Evolutionary conservation across 2,113 vertebrate species (phyloP).

Genomic region (Antechinus flavipes): DNA sequence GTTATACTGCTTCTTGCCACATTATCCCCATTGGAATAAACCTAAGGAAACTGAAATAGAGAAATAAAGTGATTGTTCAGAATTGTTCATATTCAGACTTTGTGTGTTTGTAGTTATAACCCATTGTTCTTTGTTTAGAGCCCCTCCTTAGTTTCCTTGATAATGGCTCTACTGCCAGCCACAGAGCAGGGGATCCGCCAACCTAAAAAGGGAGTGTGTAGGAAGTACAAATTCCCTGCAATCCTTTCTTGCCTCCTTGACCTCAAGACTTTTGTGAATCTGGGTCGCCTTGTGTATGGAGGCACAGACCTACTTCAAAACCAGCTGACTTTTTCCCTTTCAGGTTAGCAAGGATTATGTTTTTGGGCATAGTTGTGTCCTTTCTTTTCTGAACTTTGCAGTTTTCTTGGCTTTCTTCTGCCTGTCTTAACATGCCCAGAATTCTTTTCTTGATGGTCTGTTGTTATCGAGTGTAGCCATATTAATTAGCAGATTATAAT

Average conservation of each 20-base stretch:
- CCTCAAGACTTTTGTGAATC: constrained; percentile 13
- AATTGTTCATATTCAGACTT: background rate
- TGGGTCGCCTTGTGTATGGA: constrained; percentile 11
- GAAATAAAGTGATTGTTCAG: background rate
- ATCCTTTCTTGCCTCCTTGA: background rate
- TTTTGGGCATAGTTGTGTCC: background rate
- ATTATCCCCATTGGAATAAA: background rate
- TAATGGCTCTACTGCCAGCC: background rate
- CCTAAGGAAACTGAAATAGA: background rate
- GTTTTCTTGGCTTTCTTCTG: constrained; percentile 1
- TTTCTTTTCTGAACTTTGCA: constrained; percentile 37
- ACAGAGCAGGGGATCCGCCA: background rate
- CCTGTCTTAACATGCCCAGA: constrained; percentile 50
- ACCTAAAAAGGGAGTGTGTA: background rate
- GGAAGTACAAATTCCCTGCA: background rate
- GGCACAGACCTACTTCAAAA: background rate
- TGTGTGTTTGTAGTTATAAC: constrained; percentile 6
- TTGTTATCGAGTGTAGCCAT: constrained; percentile 3
- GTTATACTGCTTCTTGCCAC: background rate
- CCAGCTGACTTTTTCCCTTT: background rate
- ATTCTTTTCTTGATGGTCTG: constrained; percentile 25
- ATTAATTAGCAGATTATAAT: constrained; percentile 77
- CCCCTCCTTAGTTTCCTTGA: background rate
- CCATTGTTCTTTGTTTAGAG: constrained; percentile 5
- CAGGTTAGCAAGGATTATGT: background rate